phyloP scores from a whole-genome alignment of 92 coral and sea anemone species.

The Phenganax stokvisi region DNA sequence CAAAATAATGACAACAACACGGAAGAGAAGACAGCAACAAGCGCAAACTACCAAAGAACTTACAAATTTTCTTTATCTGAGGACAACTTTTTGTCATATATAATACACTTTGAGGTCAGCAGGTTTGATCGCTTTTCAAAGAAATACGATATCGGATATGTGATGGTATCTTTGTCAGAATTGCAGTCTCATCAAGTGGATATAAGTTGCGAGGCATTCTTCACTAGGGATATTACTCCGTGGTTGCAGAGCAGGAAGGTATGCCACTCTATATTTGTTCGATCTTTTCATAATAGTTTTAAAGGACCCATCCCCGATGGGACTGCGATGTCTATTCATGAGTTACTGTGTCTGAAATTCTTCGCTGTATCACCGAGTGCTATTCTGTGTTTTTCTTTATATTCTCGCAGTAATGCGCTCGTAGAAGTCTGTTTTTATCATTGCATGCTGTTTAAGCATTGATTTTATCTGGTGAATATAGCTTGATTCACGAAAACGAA shows the following conservation, averaged over 20 bases:
- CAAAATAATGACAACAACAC: conserved; percentile 41
- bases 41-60: conserved; percentile 19
- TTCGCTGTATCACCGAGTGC: too few species aligned
- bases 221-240: conserved; percentile 2
- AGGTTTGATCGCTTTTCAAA: conserved; percentile 90
- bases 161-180: conserved; percentile 80
- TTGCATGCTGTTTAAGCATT: not conserved
- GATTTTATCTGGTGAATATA: not conserved
- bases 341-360: too few species aligned
- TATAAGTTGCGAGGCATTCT: conserved; percentile 57
- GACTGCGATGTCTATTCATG: too few species aligned
- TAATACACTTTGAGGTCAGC: conserved; percentile 77
- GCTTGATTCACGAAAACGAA: conserved; percentile 2
- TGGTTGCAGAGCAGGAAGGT: not conserved
- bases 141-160: conserved; percentile 70
- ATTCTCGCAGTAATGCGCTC: too few species aligned
- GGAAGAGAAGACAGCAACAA: not conserved
- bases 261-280: not conserved
- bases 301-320: too few species aligned
- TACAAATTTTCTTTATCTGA: conserved; percentile 71
- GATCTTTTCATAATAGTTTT: not conserved
- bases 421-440: not conserved
- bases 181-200: conserved; percentile 92
- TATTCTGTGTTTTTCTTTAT: too few species aligned
- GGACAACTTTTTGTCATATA: conserved; percentile 65